Evolutionary conservation across 2,888 invertebrate genomes (phyloP), one percentile per base, ranked within the genome.

Genomic region (Mimachlamys varia): DNA sequence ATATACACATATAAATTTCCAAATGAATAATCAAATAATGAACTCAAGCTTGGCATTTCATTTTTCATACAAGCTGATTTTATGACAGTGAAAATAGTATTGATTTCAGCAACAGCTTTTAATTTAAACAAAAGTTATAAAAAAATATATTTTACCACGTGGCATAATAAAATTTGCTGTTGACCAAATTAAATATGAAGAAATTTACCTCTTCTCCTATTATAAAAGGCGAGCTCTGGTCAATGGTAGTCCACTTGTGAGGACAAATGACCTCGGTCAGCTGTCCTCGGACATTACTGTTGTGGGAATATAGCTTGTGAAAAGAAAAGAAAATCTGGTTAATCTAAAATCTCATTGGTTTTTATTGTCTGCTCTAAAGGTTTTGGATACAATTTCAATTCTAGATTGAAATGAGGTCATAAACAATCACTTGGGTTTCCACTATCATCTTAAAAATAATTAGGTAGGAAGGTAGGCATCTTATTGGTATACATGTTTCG

Each of bases 251-350:
- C 96, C 96, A 97, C 89, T 94, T 93, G 53, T 95, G 93, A 33
- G 95, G 95, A 89, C 96, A 95, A 12, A 94, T 91, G 3, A 96
- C 96, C 91, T 96, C 96, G 97, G 97, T 88, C 97, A 97, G 94
- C 96, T 98, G 98, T 0, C 98, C 98, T 87, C 97, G 97, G 0
- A 98, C 98, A 92, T 98, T 97, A 87, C 98, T 97, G 96, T 99
- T 99, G 94, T 98, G 98, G 0, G 98, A 98, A 0, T 98, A 98
- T 17, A 96, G 91, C 96, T 96, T 94, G 89, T 92, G 92, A 33
- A 1, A n/a, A 53, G 50, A 87, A 88, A 55, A 90, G 15, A 53
- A 53, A 49, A 3, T 2, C 13, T 53, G 12, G 12, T 17, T 53
- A 19, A 22, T 27, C 15, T 27, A 19, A n/a, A 27, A 19, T 10